Percentiles rank a stretch among this genome's conserved stretches.
Evolutionary conservation across 2,797 vertebrate genomes (phyloP).

Genomic region (Champsocephalus gunnari): DNA sequence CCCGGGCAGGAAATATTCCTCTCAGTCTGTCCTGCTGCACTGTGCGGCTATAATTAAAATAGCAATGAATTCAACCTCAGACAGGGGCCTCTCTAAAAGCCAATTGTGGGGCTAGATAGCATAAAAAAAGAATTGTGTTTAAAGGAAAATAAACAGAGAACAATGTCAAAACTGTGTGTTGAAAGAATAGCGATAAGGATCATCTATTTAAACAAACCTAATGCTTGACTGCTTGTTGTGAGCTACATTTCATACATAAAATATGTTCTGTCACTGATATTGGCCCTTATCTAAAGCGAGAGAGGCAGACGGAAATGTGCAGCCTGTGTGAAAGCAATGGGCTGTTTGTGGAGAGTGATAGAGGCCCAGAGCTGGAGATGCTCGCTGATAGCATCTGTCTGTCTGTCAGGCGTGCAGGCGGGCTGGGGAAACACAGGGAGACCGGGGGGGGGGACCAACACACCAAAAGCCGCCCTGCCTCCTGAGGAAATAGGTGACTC

Average conservation of each 20-base stretch:
- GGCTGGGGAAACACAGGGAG: conserved; percentile 77
- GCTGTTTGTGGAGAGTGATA: conserved; percentile 92
- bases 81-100: conserved; percentile 76
- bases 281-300: conserved; percentile 94
- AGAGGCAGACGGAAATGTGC: conserved; percentile 89
- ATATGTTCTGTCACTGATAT: conserved; percentile 99
- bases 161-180: conserved; percentile 85
- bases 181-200: conserved; percentile 93
- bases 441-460: conserved; percentile 56
- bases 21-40: conserved; percentile 53
- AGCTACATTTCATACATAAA: conserved; percentile 99
- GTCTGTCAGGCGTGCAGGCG: conserved; percentile 83
- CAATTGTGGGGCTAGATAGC: conserved; percentile 69
- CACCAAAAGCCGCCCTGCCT: conserved; percentile 72
- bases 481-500: conserved; percentile 77
- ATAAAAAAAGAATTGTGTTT: conserved; percentile 63
- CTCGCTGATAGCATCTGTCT: conserved; percentile 89
- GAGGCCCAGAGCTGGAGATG: conserved; percentile 89
- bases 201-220: conserved; percentile 98
- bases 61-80: conserved; percentile 69
- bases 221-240: conserved; percentile 97
- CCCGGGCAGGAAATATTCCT: conserved; percentile 58
- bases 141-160: conserved; percentile 79
- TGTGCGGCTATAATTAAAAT: conserved; percentile 80
- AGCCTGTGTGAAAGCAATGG: conserved; percentile 88